Percentiles rank a stretch among this genome's conserved stretches.
phyloP scores from a whole-genome alignment of 2,797 vertebrate genomes.

The Picus viridis region DNA sequence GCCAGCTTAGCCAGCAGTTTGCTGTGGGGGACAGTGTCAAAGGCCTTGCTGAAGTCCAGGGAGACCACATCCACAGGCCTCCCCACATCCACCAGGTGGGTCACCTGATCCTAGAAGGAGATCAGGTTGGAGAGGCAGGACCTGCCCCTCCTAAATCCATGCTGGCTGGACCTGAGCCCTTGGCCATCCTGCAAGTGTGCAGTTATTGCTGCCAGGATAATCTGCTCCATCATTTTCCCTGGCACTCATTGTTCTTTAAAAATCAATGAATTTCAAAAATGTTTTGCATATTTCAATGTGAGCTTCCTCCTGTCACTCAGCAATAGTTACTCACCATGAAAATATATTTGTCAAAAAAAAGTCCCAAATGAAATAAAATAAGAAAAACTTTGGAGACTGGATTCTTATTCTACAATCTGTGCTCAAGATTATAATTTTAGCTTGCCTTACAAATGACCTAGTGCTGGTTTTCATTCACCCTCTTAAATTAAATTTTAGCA shows the following conservation, averaged over 20 bases:
- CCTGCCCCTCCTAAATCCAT: no score
- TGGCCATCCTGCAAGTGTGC: no score
- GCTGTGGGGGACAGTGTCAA: no score
- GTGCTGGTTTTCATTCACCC: conserved; percentile 45
- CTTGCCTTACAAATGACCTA: conserved; percentile 50
- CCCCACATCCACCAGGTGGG: no score
- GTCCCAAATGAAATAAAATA: neutral
- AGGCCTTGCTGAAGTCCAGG: no score
- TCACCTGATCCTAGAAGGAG: no score
- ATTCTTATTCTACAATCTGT: neutral
- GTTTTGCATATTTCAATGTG: conserved; percentile 57
- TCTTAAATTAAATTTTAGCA: conserved; percentile 51
- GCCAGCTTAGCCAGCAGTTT: no score
- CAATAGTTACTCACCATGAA: conserved; percentile 2
- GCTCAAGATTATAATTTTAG: conserved; percentile 5
- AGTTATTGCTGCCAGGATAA: no score
- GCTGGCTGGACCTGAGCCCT: no score
- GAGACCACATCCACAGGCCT: no score
- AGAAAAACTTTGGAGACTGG: neutral
- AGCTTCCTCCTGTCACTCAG: conserved; percentile 16
- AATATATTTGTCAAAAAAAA: neutral
- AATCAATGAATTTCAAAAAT: conserved; percentile 49
- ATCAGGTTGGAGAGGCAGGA: no score
- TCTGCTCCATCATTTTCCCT: no score
- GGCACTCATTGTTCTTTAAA: conserved; percentile 30